A percentile compares a stretch with the other conserved stretches of the same genome.
Conservation (phyloP, 2,888 invertebrate genomes). For the Acronicta leporina region DNA sequence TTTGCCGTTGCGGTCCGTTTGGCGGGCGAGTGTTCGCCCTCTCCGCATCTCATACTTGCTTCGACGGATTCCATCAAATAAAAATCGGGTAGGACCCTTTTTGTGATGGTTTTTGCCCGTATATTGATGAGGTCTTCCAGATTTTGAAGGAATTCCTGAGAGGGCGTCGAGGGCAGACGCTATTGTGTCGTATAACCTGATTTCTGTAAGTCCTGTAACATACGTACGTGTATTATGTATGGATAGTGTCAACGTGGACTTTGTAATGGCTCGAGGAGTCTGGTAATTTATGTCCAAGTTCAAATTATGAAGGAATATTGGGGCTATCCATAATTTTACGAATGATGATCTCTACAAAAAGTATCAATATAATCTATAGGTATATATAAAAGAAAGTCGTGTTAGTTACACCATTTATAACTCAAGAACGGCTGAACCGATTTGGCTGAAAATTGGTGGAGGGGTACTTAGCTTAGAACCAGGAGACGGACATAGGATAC, state of each 20-base stretch:
- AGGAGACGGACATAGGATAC: too few species aligned
- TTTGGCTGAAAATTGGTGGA: too few species aligned
- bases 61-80: slow-evolving; percentile 86
- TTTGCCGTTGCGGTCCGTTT: slow-evolving; percentile 85
- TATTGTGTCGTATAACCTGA: slow-evolving; percentile 67
- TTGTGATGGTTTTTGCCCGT: slow-evolving; percentile 82
- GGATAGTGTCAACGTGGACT: slow-evolving; percentile 4
- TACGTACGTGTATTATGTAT: slow-evolving; percentile 11
- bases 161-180: slow-evolving; percentile 65
- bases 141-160: slow-evolving; percentile 81
- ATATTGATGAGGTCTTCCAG: slow-evolving; percentile 83
- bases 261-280: too few species aligned
- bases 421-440: too few species aligned
- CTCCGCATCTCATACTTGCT: slow-evolving; percentile 76
- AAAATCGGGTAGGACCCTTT: slow-evolving; percentile 82
- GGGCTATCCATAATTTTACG: too few species aligned
- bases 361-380: too few species aligned
- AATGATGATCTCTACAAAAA: too few species aligned
- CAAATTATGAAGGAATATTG: too few species aligned
- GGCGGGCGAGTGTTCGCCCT: slow-evolving; percentile 68
- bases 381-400: too few species aligned
- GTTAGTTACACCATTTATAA: too few species aligned
- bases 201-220: slow-evolving; percentile 49
- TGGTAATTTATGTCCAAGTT: too few species aligned
- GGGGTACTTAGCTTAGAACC: too few species aligned